Conservation (phyloP, 2,888 invertebrate species). For the Hirudinaria manillensis region DNA sequence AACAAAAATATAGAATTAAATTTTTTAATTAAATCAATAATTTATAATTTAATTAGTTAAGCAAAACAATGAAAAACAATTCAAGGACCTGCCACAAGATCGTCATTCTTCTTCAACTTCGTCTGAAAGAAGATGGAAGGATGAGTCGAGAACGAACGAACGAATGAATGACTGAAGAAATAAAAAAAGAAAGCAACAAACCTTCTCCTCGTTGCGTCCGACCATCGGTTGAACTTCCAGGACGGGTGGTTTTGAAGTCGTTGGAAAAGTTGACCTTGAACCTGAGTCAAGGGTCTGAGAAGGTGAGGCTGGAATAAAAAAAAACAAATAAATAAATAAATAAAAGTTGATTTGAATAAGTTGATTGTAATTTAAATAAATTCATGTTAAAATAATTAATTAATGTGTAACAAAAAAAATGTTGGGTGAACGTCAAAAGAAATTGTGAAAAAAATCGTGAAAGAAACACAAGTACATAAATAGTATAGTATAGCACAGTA, state of each 20-base stretch:
- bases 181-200: not conserved
- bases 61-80: not conserved
- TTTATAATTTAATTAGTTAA: not conserved
- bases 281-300: not conserved
- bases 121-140: not conserved
- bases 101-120: no score
- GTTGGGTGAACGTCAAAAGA: no score
- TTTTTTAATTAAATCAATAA: no score
- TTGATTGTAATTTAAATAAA: not conserved
- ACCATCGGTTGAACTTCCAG: constrained; percentile 30
- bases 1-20: not conserved
- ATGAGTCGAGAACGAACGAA: not conserved
- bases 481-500: no score
- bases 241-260: constrained; percentile 11
- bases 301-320: not conserved
- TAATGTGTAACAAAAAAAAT: no score
- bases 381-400: not conserved
- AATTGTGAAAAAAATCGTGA: no score
- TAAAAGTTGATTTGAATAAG: not conserved
- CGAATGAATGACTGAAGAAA: not conserved
- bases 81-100: not conserved
- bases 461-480: no score
- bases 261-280: not conserved
- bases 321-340: not conserved
- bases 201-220: not conserved